Conservation (phyloP, 1,140 invertebrate species). For the Phymorhynchus buccinoides region DNA sequence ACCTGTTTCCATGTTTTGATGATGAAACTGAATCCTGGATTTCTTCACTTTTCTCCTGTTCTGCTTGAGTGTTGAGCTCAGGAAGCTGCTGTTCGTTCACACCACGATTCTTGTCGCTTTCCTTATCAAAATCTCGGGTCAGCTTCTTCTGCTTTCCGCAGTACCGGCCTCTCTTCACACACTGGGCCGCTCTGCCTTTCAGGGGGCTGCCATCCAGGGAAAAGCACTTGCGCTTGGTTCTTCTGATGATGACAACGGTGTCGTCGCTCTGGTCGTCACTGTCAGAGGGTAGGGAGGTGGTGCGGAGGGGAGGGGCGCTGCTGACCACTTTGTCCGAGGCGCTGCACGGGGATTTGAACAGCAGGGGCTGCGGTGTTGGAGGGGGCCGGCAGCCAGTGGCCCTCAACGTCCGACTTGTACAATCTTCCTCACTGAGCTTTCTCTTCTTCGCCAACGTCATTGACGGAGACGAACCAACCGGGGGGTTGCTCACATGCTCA, state of each 20-base stretch:
- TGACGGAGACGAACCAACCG: too few species aligned
- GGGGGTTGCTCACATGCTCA: too few species aligned
- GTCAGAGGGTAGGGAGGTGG: slow-evolving; percentile 1
- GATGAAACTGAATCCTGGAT: not conserved
- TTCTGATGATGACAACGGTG: slow-evolving; percentile 32
- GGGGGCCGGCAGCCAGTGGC: not conserved
- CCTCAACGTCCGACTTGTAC: not conserved
- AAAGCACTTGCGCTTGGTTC: slow-evolving; percentile 52
- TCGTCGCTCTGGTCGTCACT: slow-evolving; percentile 43
- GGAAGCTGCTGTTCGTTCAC: not conserved
- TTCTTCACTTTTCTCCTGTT: not conserved
- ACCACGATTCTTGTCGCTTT: not conserved
- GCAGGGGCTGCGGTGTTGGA: not conserved
- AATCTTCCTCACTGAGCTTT: not conserved
- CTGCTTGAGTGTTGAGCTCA: not conserved
- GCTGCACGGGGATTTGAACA: not conserved
- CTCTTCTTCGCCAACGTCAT: slow-evolving; percentile 12
- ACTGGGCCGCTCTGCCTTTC: slow-evolving; percentile 8
- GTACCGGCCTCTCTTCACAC: not conserved
- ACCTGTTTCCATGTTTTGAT: not conserved
- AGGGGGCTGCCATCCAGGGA: slow-evolving; percentile 45
- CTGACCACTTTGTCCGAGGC: slow-evolving; percentile 1
- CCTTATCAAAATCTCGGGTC: not conserved
- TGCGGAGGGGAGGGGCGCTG: slow-evolving; percentile 27
- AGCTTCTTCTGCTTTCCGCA: not conserved